Percentiles rank a stretch among this genome's conserved stretches.
Conservation (phyloP, 2,888 invertebrate genomes). For the Thysanoteuthis rhombus region DNA sequence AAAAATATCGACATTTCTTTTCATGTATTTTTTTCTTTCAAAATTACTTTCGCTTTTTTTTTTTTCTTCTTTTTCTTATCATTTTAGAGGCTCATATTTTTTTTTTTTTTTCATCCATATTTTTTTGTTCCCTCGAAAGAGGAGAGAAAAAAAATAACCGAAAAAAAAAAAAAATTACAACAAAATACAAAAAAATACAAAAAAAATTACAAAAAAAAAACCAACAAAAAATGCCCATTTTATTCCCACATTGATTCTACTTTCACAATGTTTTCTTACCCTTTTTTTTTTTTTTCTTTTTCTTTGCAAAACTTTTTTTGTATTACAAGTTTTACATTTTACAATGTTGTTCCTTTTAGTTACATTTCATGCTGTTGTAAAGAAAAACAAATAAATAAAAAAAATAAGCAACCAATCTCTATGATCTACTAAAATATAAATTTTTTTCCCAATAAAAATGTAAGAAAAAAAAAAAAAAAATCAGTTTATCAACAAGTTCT, state of each 20-base stretch:
- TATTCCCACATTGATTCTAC: not conserved
- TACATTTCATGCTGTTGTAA: not conserved
- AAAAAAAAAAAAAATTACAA: not conserved
- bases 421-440: constrained; percentile 12
- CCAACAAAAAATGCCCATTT: not conserved
- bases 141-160: not conserved
- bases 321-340: not conserved
- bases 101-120: not conserved
- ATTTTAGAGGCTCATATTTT: not conserved
- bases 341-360: not conserved
- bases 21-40: not conserved
- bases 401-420: not conserved
- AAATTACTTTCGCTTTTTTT: not conserved
- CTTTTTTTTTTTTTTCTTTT: not conserved
- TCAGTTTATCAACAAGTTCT: not conserved
- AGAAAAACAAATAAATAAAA: not conserved
- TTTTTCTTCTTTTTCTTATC: not conserved
- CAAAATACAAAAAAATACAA: not conserved
- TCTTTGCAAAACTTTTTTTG: not conserved
- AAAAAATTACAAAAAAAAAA: not conserved
- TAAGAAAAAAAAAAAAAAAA: not conserved
- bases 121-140: not conserved
- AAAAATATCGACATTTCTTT: not conserved
- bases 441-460: not conserved
- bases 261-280: not conserved